Conservation (phyloP, 2,797 vertebrate species). For the Channallabes apus region DNA sequence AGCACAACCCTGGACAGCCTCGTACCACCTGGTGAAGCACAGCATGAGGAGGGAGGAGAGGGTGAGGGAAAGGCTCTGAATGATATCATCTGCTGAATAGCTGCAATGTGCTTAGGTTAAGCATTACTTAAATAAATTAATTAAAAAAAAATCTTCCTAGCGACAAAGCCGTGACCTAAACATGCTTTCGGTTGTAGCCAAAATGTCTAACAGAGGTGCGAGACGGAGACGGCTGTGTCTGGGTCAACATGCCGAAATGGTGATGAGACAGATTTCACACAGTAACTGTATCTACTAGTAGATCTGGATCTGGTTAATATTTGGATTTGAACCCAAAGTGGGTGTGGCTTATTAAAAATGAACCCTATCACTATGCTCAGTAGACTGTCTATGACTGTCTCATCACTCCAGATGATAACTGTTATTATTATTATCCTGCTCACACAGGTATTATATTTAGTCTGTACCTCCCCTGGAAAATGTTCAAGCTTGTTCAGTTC, state of each 20-base stretch:
- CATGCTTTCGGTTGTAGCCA: constrained; percentile 16
- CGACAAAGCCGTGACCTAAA: constrained; percentile 6
- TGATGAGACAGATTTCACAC: background rate
- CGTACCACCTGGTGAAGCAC: constrained; percentile 57
- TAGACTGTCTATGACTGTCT: background rate
- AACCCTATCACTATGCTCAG: background rate
- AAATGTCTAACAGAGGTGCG: constrained; percentile 7
- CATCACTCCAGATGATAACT: background rate
- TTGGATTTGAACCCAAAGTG: background rate
- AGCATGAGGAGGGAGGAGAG: background rate
- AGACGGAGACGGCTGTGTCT: background rate
- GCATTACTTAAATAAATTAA: background rate
- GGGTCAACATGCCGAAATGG: background rate
- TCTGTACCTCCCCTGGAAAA: background rate
- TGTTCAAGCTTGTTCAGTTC: too few relatives aligned
- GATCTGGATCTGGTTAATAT: background rate
- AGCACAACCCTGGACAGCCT: constrained; percentile 66
- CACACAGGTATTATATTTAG: background rate
- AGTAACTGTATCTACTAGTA: too few relatives aligned
- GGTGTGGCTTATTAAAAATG: background rate
- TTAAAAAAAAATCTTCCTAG: background rate
- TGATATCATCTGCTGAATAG: constrained; percentile 3
- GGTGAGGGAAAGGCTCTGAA: background rate
- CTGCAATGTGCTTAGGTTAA: background rate
- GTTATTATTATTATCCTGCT: background rate